A percentile compares a stretch with the other conserved stretches of the same genome.
Evolutionary conservation across 2,113 vertebrate genomes (phyloP).

Genomic region (Zapornia atra): DNA sequence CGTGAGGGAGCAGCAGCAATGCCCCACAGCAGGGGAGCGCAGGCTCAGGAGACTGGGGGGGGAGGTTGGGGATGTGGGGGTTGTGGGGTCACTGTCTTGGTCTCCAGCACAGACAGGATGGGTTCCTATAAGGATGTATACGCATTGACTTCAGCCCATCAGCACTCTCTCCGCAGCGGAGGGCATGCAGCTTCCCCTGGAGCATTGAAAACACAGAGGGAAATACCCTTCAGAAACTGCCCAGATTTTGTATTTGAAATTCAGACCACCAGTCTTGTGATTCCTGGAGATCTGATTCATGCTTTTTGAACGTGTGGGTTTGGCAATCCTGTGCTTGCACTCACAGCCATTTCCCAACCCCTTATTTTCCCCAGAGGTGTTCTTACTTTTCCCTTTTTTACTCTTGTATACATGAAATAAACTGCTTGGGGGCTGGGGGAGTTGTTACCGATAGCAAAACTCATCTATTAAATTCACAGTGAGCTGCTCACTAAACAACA

Average conservation of each 20-base stretch:
- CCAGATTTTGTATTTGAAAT: conserved; percentile 33
- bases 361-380: conserved; percentile 64
- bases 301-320: conserved; percentile 55
- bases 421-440: conserved; percentile 24
- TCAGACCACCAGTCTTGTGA: conserved; percentile 66
- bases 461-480: conserved; percentile 39
- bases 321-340: conserved; percentile 39
- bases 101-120: background rate
- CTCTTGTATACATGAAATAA: conserved; percentile 43
- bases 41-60: background rate
- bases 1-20: accelerated
- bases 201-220: conserved; percentile 25
- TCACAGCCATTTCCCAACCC: conserved; percentile 47
- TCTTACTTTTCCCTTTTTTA: conserved; percentile 38
- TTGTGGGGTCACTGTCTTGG: accelerated
- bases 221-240: conserved; percentile 60
- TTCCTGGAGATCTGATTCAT: conserved; percentile 66
- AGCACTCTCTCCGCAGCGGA: background rate
- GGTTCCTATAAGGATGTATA: background rate
- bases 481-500: conserved; percentile 15
- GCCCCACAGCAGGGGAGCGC: accelerated
- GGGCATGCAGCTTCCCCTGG: background rate
- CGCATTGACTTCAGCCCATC: background rate
- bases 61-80: background rate
- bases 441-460: conserved; percentile 40